Percentiles rank a stretch among this genome's conserved stretches.
Evolutionary conservation across 2,113 vertebrate genomes (phyloP).

Genomic region (Ceyx melanurus): DNA sequence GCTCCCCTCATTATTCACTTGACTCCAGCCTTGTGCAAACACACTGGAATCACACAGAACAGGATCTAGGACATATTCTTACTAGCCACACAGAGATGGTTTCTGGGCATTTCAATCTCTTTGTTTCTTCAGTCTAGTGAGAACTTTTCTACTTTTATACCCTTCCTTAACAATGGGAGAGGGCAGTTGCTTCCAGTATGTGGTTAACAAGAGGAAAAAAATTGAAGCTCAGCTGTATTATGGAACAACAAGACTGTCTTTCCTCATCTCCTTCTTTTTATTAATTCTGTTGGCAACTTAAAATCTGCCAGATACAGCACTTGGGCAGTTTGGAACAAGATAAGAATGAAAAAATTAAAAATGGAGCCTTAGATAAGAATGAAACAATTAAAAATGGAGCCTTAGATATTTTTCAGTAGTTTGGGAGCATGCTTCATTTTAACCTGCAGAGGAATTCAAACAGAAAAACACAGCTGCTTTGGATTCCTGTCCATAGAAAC

Average conservation of each 20-base stretch:
- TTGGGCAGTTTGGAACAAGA: background rate
- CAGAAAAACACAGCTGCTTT: conserved; percentile 44
- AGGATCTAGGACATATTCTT: background rate
- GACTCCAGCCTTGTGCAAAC: background rate
- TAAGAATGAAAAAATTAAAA: conserved; percentile 13
- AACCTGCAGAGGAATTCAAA: conserved; percentile 18
- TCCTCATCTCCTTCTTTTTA: background rate
- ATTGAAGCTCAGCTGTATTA: background rate
- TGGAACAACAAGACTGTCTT: background rate
- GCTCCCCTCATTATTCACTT: background rate
- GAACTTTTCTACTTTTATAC: background rate
- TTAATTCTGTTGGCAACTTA: background rate
- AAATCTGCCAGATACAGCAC: background rate
- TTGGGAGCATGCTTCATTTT: background rate
- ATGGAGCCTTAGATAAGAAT: background rate
- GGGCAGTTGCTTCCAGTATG: background rate
- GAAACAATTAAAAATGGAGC: conserved; percentile 7
- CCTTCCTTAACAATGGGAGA: background rate
- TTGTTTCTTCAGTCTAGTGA: background rate
- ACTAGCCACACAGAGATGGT: background rate
- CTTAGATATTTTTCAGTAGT: conserved; percentile 5
- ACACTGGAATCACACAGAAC: background rate
- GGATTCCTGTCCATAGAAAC: conserved; percentile 39
- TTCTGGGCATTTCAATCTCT: background rate
- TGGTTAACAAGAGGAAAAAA: background rate